A percentile compares a stretch with the other conserved stretches of the same genome.
These are phyloP conservation scores for Ormyrus nitidulus DNA, from an alignment of 2,888 invertebrate genomes.

Conservation along the genomic window DNA sequence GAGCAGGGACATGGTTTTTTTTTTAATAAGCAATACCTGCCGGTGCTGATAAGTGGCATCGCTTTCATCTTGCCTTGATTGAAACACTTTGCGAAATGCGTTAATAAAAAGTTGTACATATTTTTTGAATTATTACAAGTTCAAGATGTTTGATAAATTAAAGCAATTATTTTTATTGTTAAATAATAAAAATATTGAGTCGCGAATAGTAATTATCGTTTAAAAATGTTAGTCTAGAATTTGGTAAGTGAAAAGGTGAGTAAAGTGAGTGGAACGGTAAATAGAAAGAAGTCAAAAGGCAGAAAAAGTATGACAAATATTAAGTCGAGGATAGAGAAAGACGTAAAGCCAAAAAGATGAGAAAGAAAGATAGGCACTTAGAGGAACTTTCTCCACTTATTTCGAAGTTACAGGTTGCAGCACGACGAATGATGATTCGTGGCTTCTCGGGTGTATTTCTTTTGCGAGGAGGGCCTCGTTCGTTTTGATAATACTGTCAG, in stretches of 20 bases:
- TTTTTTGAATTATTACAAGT: neutral
- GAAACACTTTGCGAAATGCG: too few relatives aligned
- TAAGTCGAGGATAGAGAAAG: neutral
- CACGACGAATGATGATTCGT: constrained; percentile 12
- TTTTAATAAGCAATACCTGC: too few relatives aligned
- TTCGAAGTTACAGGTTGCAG: constrained; percentile 31
- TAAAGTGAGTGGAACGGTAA: neutral
- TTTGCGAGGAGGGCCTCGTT: constrained; percentile 63
- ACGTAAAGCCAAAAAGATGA: constrained; percentile 1
- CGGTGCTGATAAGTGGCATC: too few relatives aligned
- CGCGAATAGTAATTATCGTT: neutral
- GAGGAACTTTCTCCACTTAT: constrained; percentile 51
- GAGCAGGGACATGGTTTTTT: too few relatives aligned
- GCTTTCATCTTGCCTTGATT: too few relatives aligned
- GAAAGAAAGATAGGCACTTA: constrained; percentile 25
- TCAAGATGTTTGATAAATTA: neutral
- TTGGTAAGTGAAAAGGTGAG: too few relatives aligned
- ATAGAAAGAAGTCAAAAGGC: neutral
- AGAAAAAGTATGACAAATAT: constrained; percentile 12
- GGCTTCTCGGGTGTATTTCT: constrained; percentile 62
- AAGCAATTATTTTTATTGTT: neutral
- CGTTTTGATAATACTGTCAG: constrained; percentile 60
- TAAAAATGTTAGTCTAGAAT: too few relatives aligned
- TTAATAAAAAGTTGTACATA: neutral
- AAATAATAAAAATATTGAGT: neutral